Base-by-base conservation (phyloP, 92 coral and sea anemone species). In the Meandrina meandrites region DNA sequence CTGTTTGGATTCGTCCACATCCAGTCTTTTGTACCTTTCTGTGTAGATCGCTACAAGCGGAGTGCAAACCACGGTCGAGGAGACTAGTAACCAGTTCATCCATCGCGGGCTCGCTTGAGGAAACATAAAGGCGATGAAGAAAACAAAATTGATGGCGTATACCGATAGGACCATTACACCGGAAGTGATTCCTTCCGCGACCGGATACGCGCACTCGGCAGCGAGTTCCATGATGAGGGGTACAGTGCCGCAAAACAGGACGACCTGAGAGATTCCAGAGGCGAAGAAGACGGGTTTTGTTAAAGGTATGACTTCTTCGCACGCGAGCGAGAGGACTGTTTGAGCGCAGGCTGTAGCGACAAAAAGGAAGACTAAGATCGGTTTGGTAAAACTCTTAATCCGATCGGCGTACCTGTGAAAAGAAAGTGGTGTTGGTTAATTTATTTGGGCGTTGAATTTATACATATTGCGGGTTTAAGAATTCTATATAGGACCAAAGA, bases 61-160 rank as follows among this genome's bases (percentile, higher is more conserved):
- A 35, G 92, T 91, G 45, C 98, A 92, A 11, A 92, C 91, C 57
- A 91, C 92, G 27, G 96, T 91, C 21, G 98, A 93, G 6, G 83
- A 91, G 21, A 93, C 99, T 13, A 95, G 91, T 54, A 95, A 75
- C 99, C 99, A 96, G 76, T 95, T 93, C 99, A 96, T 96, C 98
- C 98, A 96, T 7, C 95, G 92, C 53, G 99, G 96, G 73, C 96
- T 94, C 30, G 98, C 96, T 56, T 97, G 97, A 0, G 98, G 96
- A 73, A 95, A 95, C 96, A 97, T 88, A 53, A 96, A 96, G 2
- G 95, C 98, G 28, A 94, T 83, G 75, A 97, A 94, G 91, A 97
- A 97, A 58, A 95, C 88, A 66, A 94, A 84, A 75, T 97, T 95
- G 76, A 97, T 89, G 83, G 86, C 86, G 86, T 93, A 95, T 19